Evolutionary conservation across 2,797 vertebrate species (phyloP).

Genomic region (Myioborus melanocephalus): DNA sequence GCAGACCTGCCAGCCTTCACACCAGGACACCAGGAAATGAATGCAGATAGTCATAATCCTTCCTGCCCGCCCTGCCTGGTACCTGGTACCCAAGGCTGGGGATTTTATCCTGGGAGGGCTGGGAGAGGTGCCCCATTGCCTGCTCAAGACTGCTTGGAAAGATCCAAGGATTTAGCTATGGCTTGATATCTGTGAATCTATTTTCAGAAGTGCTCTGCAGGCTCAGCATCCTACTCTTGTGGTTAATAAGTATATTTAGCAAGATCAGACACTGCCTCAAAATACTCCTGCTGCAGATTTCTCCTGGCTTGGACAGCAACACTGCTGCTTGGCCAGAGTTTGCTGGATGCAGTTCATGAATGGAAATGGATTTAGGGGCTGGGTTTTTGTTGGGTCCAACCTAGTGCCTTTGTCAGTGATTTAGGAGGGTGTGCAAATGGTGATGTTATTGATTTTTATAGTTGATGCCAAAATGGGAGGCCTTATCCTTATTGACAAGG

Average conservation of each 20-base stretch:
- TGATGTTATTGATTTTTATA: not conserved
- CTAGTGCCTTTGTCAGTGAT: not conserved
- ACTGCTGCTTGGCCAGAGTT: not conserved
- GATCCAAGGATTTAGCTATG: not conserved
- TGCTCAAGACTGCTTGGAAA: not conserved
- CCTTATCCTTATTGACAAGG: not conserved
- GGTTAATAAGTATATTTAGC: conserved; percentile 44
- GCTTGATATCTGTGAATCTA: not conserved
- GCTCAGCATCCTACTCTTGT: not conserved
- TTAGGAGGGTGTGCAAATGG: not conserved
- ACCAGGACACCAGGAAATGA: not conserved
- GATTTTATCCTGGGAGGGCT: not conserved
- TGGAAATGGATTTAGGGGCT: conserved; percentile 4
- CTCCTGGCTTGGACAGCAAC: not conserved
- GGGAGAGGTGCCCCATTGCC: not conserved
- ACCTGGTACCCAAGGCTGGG: not conserved
- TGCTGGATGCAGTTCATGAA: not conserved
- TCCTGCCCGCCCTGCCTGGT: not conserved
- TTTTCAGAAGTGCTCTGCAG: not conserved
- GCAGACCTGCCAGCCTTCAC: not conserved
- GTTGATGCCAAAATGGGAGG: not conserved
- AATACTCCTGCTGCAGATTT: not conserved
- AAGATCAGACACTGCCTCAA: not conserved
- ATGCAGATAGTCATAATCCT: not conserved
- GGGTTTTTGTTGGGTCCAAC: not conserved